Evolutionary conservation across 2,888 invertebrate species (phyloP).

Genomic region (Ophion ventricosus): DNA sequence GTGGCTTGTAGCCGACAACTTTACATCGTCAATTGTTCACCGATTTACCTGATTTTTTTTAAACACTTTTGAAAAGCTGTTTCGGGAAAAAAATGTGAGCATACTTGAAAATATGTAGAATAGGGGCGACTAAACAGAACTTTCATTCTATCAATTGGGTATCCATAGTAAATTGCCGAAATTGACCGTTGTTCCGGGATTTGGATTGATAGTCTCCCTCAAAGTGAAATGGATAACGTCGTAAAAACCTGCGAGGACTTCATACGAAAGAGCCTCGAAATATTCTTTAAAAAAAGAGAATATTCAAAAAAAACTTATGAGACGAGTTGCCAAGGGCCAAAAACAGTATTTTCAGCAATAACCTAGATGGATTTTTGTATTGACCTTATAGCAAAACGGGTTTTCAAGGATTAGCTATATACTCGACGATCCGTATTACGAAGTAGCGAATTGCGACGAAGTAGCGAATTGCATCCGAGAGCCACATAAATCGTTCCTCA

Average conservation of each 20-base stretch:
- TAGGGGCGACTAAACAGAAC: too few relatives aligned
- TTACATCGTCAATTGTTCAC: too few relatives aligned
- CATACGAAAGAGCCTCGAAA: not conserved
- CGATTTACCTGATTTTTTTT: too few relatives aligned
- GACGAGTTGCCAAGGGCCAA: not conserved
- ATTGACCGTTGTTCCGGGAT: too few relatives aligned
- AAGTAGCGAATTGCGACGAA: slow-evolving; percentile 16
- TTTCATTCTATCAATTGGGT: too few relatives aligned
- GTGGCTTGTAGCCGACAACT: too few relatives aligned
- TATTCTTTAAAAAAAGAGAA: not conserved
- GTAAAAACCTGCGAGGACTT: not conserved
- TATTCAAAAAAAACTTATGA: not conserved
- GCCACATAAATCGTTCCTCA: slow-evolving; percentile 31
- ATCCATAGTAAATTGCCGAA: too few relatives aligned
- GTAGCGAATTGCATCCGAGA: not conserved
- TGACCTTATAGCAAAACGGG: not conserved
- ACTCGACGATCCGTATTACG: not conserved
- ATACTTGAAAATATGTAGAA: too few relatives aligned
- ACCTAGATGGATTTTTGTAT: not conserved
- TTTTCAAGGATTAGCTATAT: not conserved
- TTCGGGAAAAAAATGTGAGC: too few relatives aligned
- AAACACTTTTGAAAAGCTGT: too few relatives aligned
- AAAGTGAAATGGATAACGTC: not conserved
- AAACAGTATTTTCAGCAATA: not conserved
- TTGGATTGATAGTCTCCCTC: not conserved